Base-by-base conservation (phyloP, 2,113 vertebrate genomes). In the Platysternon megacephalum region DNA sequence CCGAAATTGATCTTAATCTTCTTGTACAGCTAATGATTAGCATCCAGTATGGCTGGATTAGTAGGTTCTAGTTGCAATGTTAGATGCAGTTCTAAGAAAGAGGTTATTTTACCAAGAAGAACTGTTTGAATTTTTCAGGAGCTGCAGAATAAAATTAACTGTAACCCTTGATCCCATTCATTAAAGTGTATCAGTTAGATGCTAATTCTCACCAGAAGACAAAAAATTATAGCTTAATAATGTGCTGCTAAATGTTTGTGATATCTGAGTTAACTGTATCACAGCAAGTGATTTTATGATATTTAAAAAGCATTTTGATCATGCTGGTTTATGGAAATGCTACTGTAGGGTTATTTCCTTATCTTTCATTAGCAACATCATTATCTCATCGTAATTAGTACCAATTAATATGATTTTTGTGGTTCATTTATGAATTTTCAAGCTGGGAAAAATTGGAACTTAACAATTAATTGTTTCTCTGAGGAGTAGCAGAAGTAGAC, bases 251-350 rank as follows among this genome's bases (percentile, higher is more conserved):
- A 68, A 46, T 78, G 3, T 72, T 35, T 88, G 55, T 12, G 48
- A 44, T 65, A 65, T 35, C 35, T n/a, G 6, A 29, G 89, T 39
- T 65, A 42, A 12, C 85, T 35, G 65, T 82, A 76, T 52, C 51
- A 65, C 88, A 89, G 29, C 32, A 85, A 91, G 24, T 85, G 39
- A 28, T 32, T 53, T 79, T 78, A 19, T 65, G 81, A 51, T 29
- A 52, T 65, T 81, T 79, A 82, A 80, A 6, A 16, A 65, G 85
- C 89, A 93, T 89, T 96, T 94, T 82, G 44, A 81, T 35, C 14
- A 22, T 79, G 84, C 52, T 79, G 5, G 85, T 58, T 94, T 90
- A 84, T 95, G n/a, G 80, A 93, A 83, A 88, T 58, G 22, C 81
- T 90, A 44, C 80, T 88, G 22, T 16, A 79, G 79, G 84, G 5